Evolutionary conservation across 2,888 invertebrate species (phyloP).

Genomic region (Drosophila paramelanica): DNA sequence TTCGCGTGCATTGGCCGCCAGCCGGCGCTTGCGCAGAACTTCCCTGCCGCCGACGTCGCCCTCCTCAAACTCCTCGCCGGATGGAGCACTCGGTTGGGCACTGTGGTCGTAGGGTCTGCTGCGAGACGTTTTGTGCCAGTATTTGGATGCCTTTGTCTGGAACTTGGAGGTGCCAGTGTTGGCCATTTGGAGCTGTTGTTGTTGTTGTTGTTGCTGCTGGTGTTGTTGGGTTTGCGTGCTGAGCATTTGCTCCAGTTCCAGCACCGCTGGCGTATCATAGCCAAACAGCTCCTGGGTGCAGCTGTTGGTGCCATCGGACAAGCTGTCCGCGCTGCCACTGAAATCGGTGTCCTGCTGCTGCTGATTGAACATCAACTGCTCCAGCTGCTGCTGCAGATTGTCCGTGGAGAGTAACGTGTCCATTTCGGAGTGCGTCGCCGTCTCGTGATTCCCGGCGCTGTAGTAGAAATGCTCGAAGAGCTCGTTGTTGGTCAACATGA

Average conservation of each 20-base stretch:
- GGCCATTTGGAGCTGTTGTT: constrained; percentile 1
- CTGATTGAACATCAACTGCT: constrained; percentile 56
- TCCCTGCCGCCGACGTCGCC: constrained; percentile 47
- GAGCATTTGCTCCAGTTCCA: constrained; percentile 68
- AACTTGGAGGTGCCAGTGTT: constrained; percentile 16
- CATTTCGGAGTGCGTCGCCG: constrained; percentile 7
- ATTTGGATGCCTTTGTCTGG: constrained; percentile 45
- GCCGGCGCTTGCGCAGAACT: constrained; percentile 86
- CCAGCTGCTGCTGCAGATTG: constrained; percentile 54
- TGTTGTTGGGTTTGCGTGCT: constrained; percentile 37
- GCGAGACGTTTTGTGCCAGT: constrained; percentile 42
- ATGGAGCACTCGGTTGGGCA: background rate
- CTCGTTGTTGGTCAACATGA: constrained; percentile 65
- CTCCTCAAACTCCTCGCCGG: constrained; percentile 4
- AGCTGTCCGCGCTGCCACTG: constrained; percentile 57
- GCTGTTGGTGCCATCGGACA: constrained; percentile 64
- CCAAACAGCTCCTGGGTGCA: constrained; percentile 46
- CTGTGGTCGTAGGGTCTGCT: constrained; percentile 38
- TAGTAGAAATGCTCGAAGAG: constrained; percentile 61
- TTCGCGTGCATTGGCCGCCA: constrained; percentile 91
- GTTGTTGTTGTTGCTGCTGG: constrained; percentile 18
- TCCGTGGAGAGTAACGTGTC: constrained; percentile 41
- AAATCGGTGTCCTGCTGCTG: constrained; percentile 57
- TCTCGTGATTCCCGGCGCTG: constrained; percentile 38
- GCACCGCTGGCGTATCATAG: constrained; percentile 57